Conservation (phyloP, 2,888 invertebrate genomes). For the Cecidostiba fungosa region DNA sequence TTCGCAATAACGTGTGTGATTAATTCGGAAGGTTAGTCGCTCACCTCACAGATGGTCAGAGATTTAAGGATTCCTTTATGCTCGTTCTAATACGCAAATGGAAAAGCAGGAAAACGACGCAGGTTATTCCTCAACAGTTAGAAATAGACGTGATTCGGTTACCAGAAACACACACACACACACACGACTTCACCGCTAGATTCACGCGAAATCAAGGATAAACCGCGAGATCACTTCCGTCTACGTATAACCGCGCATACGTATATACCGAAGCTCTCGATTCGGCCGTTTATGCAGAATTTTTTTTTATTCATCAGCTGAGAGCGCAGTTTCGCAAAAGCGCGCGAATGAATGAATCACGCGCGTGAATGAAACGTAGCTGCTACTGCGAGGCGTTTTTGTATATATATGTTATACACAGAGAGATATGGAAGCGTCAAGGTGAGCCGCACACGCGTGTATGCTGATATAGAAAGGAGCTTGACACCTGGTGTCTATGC, state of each 20-base stretch:
- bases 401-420: not conserved
- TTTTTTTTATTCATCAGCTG: slow-evolving; percentile 25
- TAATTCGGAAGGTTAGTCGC: not conserved
- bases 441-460: not conserved
- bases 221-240: not conserved
- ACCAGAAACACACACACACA: not conserved
- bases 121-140: not conserved
- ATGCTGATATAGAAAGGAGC: not conserved
- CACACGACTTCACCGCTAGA: not conserved
- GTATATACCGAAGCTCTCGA: not conserved
- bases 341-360: slow-evolving; percentile 53
- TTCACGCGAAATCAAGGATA: not conserved
- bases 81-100: not conserved
- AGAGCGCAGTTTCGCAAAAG: slow-evolving; percentile 37
- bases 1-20: not conserved
- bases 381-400: not conserved
- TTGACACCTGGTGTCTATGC: not conserved
- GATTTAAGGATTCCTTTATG: too few relatives aligned
- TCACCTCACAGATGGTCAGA: not conserved
- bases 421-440: not conserved
- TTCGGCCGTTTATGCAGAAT: not conserved
- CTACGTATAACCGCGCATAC: not conserved
- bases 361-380: slow-evolving; percentile 47
- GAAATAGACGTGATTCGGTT: not conserved
- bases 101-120: not conserved